Base-by-base conservation (phyloP, 2,888 invertebrate genomes). In the Maniola hyperantus region DNA sequence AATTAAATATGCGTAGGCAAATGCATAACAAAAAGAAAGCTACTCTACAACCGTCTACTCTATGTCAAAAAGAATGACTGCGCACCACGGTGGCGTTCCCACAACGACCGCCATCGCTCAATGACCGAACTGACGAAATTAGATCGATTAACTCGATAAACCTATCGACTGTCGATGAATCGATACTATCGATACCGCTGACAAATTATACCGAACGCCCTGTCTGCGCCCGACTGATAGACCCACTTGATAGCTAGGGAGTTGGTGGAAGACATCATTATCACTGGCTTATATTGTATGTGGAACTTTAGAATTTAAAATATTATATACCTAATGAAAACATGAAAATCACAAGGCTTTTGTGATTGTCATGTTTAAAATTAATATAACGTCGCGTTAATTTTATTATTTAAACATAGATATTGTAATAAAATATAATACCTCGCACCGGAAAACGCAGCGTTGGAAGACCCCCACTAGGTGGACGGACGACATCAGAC, bases 71-170 rank as follows among this genome's bases (percentile, higher is more conserved):
- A 81, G 81, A 79, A 88, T 91, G 91, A 91, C 91, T 83, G 77
- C 77, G 89, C 90, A 88, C 78, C 80, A 84, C 83, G 79, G 87
- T 88, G 89, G 87, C 87, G 87, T 90, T 91, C 91, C 91, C 91
- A 90, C 88, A 88, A 82, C 84, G 84, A 78, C 81, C 84, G 83
- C 83, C 86, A 85, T 88, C 88, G 87, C 86, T 88, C 88, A 89
- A 83, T 82, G 82, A 77, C 79, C 78, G 84, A 89, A 83, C 84
- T 87, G 91, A 90, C 85, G 90, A 91, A 91, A 91, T 90, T 87
- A 90, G 89, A 91, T 91, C 91, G 89, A 91, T 91, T 89, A 89
- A 87, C 83, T 83, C 88, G 90, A 91, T 91, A 91, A 89, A 89
- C 88, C 81, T 88, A 87, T 90, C 85, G 87, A 87, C 84, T 74